These are phyloP conservation scores for Vultur gryphus DNA, from an alignment of 2,797 vertebrate species.

Conservation along the genomic window DNA sequence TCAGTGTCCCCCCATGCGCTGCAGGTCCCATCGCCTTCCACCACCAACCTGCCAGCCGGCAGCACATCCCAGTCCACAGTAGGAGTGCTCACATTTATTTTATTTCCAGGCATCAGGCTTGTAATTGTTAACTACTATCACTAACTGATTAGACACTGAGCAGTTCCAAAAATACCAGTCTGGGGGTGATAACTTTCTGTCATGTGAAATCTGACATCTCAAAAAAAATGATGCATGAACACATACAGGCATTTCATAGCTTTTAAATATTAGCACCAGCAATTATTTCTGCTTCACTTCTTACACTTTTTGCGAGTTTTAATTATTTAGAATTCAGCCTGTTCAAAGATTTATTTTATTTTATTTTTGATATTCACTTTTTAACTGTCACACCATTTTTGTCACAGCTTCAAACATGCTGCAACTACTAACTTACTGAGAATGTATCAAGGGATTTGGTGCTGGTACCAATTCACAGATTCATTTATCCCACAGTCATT, in stretches of 20 bases:
- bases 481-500: background rate
- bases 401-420: background rate
- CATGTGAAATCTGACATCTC: background rate
- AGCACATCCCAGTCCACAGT: background rate
- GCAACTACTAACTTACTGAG: background rate
- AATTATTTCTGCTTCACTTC: slow-evolving; percentile 1
- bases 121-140: background rate
- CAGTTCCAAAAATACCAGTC: background rate
- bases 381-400: background rate
- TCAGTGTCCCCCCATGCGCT: background rate
- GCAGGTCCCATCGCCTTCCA: background rate
- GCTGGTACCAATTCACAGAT: background rate
- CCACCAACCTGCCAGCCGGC: background rate
- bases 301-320: background rate
- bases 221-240: background rate
- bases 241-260: background rate
- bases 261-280: slow-evolving; percentile 4
- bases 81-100: background rate
- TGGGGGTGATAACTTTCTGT: background rate
- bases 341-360: background rate
- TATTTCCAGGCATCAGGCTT: background rate
- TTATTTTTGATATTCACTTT: background rate
- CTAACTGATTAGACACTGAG: background rate
- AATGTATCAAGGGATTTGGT: background rate
- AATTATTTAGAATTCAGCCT: slow-evolving; percentile 34